Conservation (phyloP, 30 jellyfish, hydroid and myxozoan species). For the Mastigias papua region DNA sequence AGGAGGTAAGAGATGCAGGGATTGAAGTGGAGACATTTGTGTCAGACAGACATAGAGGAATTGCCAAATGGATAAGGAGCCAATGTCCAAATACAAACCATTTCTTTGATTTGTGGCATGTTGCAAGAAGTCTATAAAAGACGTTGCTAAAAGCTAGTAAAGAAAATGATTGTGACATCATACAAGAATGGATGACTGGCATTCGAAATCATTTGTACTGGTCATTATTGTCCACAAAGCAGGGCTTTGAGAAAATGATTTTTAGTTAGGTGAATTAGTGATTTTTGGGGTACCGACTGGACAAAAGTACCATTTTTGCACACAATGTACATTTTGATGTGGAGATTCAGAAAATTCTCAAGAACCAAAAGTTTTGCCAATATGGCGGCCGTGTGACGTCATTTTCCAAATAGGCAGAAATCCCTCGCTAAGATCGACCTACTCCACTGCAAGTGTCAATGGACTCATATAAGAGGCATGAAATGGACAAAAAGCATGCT, state of each 20-base stretch:
- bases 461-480: too few species aligned
- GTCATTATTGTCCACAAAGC: constrained; percentile 51
- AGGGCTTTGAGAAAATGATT: constrained; percentile 30
- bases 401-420: too few species aligned
- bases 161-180: constrained; percentile 19
- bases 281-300: too few species aligned
- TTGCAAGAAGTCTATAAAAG: constrained; percentile 16
- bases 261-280: too few species aligned
- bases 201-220: constrained; percentile 40
- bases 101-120: constrained; percentile 53
- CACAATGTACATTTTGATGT: too few species aligned
- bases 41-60: constrained; percentile 35
- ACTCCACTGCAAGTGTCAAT: too few species aligned
- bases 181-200: constrained; percentile 29
- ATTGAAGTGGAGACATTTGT: constrained; percentile 4
- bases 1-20: neutral
- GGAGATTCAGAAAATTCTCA: too few species aligned
- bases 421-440: too few species aligned
- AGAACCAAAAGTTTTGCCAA: too few species aligned
- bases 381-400: too few species aligned
- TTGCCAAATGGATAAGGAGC: constrained; percentile 46
- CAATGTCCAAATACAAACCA: constrained; percentile 16
- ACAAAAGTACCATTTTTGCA: too few species aligned
- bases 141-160: constrained; percentile 28
- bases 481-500: too few species aligned